A percentile compares a stretch with the other conserved stretches of the same genome.
These are phyloP conservation scores for Macrochelys suwanniensis DNA, from an alignment of 2,797 vertebrate species.

Conservation along the genomic window DNA sequence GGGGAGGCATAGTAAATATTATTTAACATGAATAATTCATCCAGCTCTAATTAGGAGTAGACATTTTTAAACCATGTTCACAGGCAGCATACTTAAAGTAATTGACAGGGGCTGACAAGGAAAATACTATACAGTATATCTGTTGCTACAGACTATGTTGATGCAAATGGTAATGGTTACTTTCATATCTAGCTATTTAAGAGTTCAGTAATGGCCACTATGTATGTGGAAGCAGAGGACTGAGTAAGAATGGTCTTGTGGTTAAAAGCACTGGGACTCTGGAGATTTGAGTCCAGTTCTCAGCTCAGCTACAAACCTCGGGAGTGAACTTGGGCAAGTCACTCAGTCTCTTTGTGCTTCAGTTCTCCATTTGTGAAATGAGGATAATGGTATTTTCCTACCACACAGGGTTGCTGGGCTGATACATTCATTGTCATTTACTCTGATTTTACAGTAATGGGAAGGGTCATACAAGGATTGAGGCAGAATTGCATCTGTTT, in stretches of 20 bases:
- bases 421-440: neutral
- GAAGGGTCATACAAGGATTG: neutral
- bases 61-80: neutral
- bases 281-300: neutral
- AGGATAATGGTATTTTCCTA: neutral
- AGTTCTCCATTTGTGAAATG: neutral
- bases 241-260: neutral
- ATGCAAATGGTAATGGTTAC: neutral
- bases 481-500: neutral
- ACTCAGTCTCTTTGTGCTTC: neutral
- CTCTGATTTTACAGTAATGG: neutral
- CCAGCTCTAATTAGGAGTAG: neutral
- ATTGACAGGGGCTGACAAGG: neutral
- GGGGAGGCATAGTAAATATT: neutral
- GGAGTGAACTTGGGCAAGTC: neutral
- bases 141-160: neutral
- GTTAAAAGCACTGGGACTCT: neutral
- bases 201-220: neutral
- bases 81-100: neutral
- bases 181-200: neutral
- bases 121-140: neutral
- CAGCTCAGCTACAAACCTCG: neutral
- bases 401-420: neutral
- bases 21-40: neutral
- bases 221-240: fast-evolving